Evolutionary conservation across 53 echinoderm and acorn worm species (phyloP).

Genomic region (Mesocentrotus franciscanus): DNA sequence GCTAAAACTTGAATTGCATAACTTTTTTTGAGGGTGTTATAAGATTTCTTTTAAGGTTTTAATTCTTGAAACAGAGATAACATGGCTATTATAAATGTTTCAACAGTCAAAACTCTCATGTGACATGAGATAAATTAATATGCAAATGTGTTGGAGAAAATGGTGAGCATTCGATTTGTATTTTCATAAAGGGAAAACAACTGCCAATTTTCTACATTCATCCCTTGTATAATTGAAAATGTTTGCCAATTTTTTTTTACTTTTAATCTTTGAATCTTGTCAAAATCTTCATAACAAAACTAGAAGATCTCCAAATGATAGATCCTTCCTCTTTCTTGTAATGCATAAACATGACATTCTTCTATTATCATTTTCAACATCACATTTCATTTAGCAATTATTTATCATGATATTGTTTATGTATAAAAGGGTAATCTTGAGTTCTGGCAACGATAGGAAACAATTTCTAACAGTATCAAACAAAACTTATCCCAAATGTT

Average conservation of each 20-base stretch:
- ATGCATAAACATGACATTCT: not conserved
- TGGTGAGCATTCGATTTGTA: not conserved
- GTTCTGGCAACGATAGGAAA: too few relatives aligned
- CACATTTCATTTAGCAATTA: not conserved
- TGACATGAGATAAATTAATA: not conserved
- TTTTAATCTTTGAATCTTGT: not conserved
- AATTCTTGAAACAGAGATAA: not conserved
- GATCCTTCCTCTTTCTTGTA: not conserved
- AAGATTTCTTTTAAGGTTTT: not conserved
- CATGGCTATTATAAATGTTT: not conserved
- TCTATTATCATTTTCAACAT: not conserved
- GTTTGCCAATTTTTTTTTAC: not conserved
- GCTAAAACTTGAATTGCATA: too few relatives aligned
- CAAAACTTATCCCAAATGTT: too few relatives aligned
- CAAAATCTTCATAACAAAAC: not conserved
- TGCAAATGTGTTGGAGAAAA: slow-evolving; percentile 8
- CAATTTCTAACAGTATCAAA: too few relatives aligned
- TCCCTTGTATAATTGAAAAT: not conserved
- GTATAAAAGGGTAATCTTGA: too few relatives aligned
- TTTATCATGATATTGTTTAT: too few relatives aligned
- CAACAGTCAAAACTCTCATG: not conserved
- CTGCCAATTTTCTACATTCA: slow-evolving; percentile 23
- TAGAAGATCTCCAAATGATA: not conserved
- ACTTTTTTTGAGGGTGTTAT: too few relatives aligned
- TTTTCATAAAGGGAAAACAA: not conserved